Evolutionary conservation across 2,113 vertebrate species (phyloP), one percentile per base, ranked within the genome.

Genomic region (Oriolus oriolus): DNA sequence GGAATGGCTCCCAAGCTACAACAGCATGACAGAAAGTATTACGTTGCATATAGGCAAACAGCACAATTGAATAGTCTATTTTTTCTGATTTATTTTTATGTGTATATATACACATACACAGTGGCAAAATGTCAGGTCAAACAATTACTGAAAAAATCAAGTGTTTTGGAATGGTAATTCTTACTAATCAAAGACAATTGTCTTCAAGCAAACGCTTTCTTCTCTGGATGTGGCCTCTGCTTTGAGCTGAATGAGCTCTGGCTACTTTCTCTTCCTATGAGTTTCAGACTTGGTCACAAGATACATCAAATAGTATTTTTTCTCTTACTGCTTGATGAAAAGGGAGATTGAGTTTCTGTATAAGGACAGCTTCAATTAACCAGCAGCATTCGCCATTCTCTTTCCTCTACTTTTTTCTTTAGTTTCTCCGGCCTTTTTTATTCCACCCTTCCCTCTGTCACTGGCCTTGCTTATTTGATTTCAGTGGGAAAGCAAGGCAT

Each of bases 391-490:
- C 73, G 39, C 41, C 66, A 79, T 56, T 75, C 44, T 30, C 44
- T 71, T 71, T 63, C 35, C 17, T 87, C 49, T 44, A 44, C 3
- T 42, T 35, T 66, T 53, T 61, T 18, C 39, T 66, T 21, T 73
- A 78, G 39, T n/a, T 44, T 60, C 16, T 56, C 41, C 33, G 13
- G 11, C 41, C 4, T 27, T 71, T 56, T 61, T 54, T 3, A 23
- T 22, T 50, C 8, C 0, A 0, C 5, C 37, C 11, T 73, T n/a
- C 14, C 21, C 7, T 22, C 15, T 14, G 7, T 44, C 5, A 8
- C 16, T 33, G 24, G 19, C 26, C 39, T 60, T 16, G 16, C 18
- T 74, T 7, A 52, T 44, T 69, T 47, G 20, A 33, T 75, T 78
- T 87, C 6, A 1, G 13, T 10, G 15, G 41, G n/a, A 92, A 87